A percentile compares a stretch with the other conserved stretches of the same genome.
Conservation (phyloP, 1,140 invertebrate species). For the Cydia splendana region DNA sequence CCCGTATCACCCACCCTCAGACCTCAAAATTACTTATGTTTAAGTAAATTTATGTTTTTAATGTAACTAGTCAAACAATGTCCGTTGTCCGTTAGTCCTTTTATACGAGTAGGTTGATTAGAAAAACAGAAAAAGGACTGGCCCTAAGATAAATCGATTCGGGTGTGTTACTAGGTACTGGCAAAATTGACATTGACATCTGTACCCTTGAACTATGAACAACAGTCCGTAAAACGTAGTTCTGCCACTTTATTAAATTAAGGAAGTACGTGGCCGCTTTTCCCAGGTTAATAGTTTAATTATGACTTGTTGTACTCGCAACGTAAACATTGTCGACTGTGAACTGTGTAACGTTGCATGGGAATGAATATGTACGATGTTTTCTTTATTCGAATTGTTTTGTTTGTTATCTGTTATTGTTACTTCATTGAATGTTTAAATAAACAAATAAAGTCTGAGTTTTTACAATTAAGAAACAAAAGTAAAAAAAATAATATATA, state of each 20-base stretch:
- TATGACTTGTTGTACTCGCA: background rate
- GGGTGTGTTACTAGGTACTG: background rate
- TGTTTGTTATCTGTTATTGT: background rate
- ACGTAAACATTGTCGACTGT: background rate
- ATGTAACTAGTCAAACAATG: constrained; percentile 1
- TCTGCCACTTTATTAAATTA: constrained; percentile 10
- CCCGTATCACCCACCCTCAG: too few species aligned
- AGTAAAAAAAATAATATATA: too few species aligned
- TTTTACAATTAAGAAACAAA: too few species aligned
- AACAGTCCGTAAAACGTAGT: constrained; percentile 3
- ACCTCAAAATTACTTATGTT: too few species aligned
- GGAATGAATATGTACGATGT: background rate
- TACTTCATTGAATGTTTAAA: too few species aligned
- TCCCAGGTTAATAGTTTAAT: constrained; percentile 4
- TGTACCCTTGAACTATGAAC: constrained; percentile 18
- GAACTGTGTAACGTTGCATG: background rate
- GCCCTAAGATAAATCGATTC: constrained; percentile 3
- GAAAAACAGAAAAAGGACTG: background rate
- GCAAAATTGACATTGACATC: constrained; percentile 24
- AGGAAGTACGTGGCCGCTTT: background rate
- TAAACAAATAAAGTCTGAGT: too few species aligned
- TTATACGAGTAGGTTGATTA: background rate
- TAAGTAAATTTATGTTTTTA: background rate
- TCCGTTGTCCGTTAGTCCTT: background rate
- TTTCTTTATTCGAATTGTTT: background rate